Evolutionary conservation across 2,113 vertebrate genomes (phyloP).

Genomic region (Myxocyprinus asiaticus): DNA sequence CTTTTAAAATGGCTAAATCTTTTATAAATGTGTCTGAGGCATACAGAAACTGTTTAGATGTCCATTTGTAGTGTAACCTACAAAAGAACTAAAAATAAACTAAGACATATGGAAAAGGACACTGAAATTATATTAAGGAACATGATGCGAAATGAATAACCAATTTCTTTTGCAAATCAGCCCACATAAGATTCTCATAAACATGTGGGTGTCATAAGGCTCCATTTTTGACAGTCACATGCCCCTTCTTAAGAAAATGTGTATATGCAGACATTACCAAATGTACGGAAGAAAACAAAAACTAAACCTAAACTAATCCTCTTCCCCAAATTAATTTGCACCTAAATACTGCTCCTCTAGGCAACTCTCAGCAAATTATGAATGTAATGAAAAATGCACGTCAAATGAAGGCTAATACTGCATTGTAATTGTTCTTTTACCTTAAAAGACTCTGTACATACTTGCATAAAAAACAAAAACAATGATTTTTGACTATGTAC

Average conservation of each 20-base stretch:
- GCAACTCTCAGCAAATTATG: constrained; percentile 46
- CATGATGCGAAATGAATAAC: not conserved
- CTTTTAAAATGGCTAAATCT: not conserved
- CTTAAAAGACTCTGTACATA: constrained; percentile 65
- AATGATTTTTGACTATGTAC: constrained; percentile 55
- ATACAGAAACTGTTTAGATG: not conserved
- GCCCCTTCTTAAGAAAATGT: not conserved
- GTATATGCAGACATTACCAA: not conserved
- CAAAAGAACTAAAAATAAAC: too few relatives aligned
- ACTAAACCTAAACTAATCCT: constrained; percentile 10
- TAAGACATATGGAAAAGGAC: constrained; percentile 1
- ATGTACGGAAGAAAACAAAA: not conserved
- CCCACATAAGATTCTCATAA: not conserved
- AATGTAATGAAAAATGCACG: constrained; percentile 41
- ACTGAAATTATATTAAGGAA: constrained; percentile 15
- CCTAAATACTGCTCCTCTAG: constrained; percentile 55
- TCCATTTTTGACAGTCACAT: not conserved
- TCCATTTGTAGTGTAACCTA: constrained; percentile 21
- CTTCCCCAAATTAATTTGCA: constrained; percentile 43
- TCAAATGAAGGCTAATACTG: constrained; percentile 68
- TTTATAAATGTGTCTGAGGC: not conserved
- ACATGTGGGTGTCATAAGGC: constrained; percentile 4
- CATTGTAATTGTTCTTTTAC: constrained; percentile 59
- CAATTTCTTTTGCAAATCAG: not conserved
- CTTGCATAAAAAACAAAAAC: constrained; percentile 47